A percentile compares a stretch with the other conserved stretches of the same genome.
phyloP scores from a whole-genome alignment of 2,888 invertebrate species.

The Fissipunctia ypsillon region DNA sequence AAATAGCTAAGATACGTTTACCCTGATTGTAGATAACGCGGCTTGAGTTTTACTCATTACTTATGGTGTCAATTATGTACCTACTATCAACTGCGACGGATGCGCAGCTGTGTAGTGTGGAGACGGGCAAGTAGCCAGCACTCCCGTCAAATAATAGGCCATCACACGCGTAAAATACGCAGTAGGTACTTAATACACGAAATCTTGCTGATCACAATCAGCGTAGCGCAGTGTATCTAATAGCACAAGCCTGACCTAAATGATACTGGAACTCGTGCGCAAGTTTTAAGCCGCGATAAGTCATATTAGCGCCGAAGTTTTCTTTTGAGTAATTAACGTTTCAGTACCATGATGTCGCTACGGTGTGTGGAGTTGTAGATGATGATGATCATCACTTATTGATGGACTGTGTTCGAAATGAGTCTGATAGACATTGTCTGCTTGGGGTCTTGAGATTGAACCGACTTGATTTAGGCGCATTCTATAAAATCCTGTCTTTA shows the following conservation, averaged over 20 bases:
- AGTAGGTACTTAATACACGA: neutral
- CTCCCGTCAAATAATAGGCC: neutral
- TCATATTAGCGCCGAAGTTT: neutral
- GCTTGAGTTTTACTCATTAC: neutral
- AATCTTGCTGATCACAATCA: conserved; percentile 11
- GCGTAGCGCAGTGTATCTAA: neutral
- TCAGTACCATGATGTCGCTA: neutral
- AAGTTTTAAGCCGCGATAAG: neutral
- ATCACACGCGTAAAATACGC: neutral
- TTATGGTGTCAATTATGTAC: no score
- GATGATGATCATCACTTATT: no score
- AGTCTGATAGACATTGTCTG: no score
- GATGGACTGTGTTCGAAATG: no score
- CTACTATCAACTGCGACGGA: no score
- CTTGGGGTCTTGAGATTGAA: no score
- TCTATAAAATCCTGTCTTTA: no score
- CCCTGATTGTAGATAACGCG: neutral
- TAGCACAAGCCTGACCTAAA: neutral
- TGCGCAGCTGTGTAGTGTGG: no score
- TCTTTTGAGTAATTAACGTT: neutral
- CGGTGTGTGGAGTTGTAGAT: no score
- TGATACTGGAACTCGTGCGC: neutral
- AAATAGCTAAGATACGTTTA: neutral
- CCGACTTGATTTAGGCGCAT: no score
- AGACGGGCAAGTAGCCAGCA: neutral